These are phyloP conservation scores for Leptonema lineaticorne DNA, from an alignment of 1,140 invertebrate genomes.

Conservation along the genomic window DNA sequence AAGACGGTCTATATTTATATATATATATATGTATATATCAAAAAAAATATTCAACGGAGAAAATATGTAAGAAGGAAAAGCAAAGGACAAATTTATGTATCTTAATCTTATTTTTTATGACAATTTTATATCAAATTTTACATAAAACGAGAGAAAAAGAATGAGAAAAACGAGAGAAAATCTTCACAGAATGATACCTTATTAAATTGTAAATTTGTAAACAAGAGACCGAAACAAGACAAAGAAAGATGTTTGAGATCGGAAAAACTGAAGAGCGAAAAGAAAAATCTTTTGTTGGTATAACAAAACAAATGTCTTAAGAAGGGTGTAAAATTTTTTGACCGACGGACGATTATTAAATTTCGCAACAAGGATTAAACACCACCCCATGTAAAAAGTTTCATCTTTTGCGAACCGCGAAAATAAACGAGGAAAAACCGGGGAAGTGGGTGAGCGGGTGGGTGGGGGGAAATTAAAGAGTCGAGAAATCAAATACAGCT, in stretches of 20 bases:
- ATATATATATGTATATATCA: background rate
- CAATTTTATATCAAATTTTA: no score
- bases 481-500: conserved; percentile 5
- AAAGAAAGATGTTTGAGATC: conserved; percentile 21
- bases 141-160: background rate
- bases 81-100: background rate
- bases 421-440: background rate
- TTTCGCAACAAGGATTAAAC: conserved; percentile 16
- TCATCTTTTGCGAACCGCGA: background rate
- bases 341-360: conserved; percentile 26
- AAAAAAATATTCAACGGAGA: no score
- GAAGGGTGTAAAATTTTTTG: conserved; percentile 14
- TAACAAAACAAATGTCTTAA: background rate
- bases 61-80: conserved; percentile 1
- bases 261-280: conserved; percentile 17
- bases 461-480: conserved; percentile 14
- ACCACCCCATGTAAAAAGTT: background rate
- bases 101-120: conserved; percentile 7
- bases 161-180: background rate
- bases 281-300: background rate
- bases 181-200: conserved; percentile 4
- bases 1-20: background rate
- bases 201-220: conserved; percentile 19
- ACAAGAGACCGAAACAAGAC: conserved; percentile 1
- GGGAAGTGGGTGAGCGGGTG: background rate